Percentiles rank a stretch among this genome's conserved stretches.
These are phyloP conservation scores for Sepioteuthis lessoniana DNA, from an alignment of 2,888 invertebrate genomes.

Conservation along the genomic window DNA sequence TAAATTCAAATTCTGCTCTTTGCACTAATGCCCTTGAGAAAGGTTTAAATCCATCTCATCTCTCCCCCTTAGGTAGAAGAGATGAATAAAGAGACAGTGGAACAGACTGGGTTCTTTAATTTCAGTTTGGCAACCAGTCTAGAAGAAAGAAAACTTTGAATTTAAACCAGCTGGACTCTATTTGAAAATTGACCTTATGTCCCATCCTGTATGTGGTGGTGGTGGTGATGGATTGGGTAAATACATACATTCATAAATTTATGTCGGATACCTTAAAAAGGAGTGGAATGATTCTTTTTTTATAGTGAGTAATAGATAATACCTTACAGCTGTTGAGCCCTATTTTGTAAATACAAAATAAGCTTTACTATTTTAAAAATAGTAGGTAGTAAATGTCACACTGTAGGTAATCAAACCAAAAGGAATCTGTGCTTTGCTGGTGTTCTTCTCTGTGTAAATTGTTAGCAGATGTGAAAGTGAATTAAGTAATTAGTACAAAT, in stretches of 20 bases:
- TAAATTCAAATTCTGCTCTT: no score
- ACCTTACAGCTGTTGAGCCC: neutral
- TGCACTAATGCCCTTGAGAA: no score
- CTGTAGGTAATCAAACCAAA: neutral
- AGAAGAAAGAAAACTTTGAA: no score
- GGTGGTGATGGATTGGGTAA: no score
- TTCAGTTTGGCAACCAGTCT: no score
- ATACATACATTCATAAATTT: neutral
- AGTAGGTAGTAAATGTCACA: neutral
- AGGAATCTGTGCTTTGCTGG: neutral
- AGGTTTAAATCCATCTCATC: no score
- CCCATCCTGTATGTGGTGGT: no score
- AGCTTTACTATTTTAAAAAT: neutral
- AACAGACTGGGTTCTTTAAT: no score
- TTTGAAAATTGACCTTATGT: no score
- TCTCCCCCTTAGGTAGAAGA: no score
- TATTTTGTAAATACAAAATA: neutral
- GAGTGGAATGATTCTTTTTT: neutral
- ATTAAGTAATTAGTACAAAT: neutral
- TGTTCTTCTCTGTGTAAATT: neutral
- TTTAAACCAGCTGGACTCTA: no score
- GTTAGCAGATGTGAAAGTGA: neutral
- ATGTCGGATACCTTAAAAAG: neutral
- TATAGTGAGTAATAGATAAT: conserved; percentile 8
- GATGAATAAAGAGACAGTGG: no score